Evolutionary conservation across 2,113 vertebrate genomes (phyloP), one percentile per base, ranked within the genome.

Genomic region (Gasterosteus aculeatus): DNA sequence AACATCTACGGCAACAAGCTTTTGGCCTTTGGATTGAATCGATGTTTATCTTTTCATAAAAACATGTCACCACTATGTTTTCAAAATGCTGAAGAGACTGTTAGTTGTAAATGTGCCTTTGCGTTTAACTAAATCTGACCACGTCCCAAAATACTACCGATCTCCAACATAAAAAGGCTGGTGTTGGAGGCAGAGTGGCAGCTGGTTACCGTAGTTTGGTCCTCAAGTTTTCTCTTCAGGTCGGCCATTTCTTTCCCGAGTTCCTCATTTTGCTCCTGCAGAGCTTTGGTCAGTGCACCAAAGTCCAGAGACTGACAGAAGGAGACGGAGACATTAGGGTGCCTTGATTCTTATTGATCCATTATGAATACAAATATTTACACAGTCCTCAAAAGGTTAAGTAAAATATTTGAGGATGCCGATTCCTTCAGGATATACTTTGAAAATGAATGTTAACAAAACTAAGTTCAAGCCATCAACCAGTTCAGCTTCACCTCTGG

Each of bases 251-350:
- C 95, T 78, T 92, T 93, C 79, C 95, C 95, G 90, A 98, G 90
- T 72, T 93, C 94, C 65, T 83, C 90, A 77, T 96, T 98, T 90
- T 96, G 95, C 72, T 96, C 96, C 91, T 95, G 75, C 53, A 99
- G 86, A 10, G 85, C 92, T 93, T 94, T 96, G 73, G 95, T 84
- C 92, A 98, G 96, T 63, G 92, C 86, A 0, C 94, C 80, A 66
- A 94, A 64, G 83, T 94, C 95, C 0, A 89, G 87, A 57, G 90
- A 85, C 97, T 98, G 69, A 31, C 58, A 88, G 51, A 59, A 42
- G 42, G 72, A 68, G 39, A 85, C 39, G 72, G 10, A 68, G 0
- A 18, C 69, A 72, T 73, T 31, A 49, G 10, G 51, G 18, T 1
- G 18, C 3, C 11, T 54, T 29, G 31, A 69, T 69, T 62, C 10